Percentiles rank a stretch among this genome's conserved stretches.
Evolutionary conservation across 1,140 invertebrate species (phyloP).

Genomic region (Camponotus vicinus): DNA sequence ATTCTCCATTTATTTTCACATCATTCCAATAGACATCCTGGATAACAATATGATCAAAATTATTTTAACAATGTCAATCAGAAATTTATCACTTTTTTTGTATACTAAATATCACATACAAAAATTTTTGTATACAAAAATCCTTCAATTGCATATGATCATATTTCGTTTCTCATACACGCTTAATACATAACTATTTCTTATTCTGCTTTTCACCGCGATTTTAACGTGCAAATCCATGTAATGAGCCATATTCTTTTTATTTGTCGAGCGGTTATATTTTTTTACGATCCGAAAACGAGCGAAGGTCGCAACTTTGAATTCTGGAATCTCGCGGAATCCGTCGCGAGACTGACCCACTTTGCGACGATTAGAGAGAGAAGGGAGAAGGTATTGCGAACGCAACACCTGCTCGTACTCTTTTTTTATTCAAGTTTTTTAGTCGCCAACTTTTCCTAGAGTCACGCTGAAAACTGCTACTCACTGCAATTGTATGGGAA

Average conservation of each 20-base stretch:
- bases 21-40: too few species aligned
- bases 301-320: constrained; percentile 32
- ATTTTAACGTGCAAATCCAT: constrained; percentile 36
- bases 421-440: constrained; percentile 22
- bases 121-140: too few species aligned
- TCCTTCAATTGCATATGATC: too few species aligned
- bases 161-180: neutral
- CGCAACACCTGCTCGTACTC: neutral
- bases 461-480: neutral
- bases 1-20: too few species aligned
- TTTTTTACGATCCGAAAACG: constrained; percentile 37
- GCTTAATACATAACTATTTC: neutral
- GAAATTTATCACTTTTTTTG: too few species aligned
- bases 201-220: neutral
- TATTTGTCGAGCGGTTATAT: neutral
- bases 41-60: too few species aligned
- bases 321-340: constrained; percentile 22
- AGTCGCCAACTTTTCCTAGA: constrained; percentile 36
- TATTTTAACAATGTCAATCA: too few species aligned
- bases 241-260: constrained; percentile 49
- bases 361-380: constrained; percentile 21
- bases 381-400: too few species aligned
- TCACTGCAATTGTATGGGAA: neutral
- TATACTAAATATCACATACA: too few species aligned
- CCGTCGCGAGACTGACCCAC: neutral